Evolutionary conservation across 2,888 invertebrate genomes (phyloP).

Genomic region (Ethmia dodecea): DNA sequence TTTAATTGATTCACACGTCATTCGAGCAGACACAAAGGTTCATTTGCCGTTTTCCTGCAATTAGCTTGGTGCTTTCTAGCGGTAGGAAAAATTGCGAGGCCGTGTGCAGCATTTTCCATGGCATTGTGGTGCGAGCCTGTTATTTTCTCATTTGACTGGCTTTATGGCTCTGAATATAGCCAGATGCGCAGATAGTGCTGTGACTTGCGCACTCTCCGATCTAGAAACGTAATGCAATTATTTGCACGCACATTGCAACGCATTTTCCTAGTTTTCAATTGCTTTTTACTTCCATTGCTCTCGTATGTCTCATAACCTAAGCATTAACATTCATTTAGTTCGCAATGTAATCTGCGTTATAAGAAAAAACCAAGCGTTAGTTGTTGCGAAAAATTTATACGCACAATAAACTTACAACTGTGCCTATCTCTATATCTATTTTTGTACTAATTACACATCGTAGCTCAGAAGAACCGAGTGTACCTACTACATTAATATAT

Average conservation of each 20-base stretch:
- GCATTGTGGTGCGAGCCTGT: slow-evolving; percentile 69
- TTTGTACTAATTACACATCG: too few species aligned
- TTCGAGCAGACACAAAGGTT: slow-evolving; percentile 30
- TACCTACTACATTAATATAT: too few species aligned
- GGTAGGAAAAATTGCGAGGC: slow-evolving; percentile 52
- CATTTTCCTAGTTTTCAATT: slow-evolving; percentile 15
- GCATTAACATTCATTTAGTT: too few species aligned
- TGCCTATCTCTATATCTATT: too few species aligned
- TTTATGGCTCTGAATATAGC: slow-evolving; percentile 57
- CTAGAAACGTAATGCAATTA: slow-evolving; percentile 72
- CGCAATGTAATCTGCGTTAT: too few species aligned
- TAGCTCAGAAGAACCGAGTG: too few species aligned
- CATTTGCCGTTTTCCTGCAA: slow-evolving; percentile 39
- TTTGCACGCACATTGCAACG: slow-evolving; percentile 61
- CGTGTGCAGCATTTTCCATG: slow-evolving; percentile 57
- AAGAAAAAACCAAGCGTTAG: too few species aligned
- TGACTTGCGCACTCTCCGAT: slow-evolving; percentile 55
- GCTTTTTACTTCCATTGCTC: slow-evolving; percentile 12
- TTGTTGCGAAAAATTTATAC: too few species aligned
- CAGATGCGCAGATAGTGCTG: slow-evolving; percentile 61
- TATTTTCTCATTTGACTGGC: slow-evolving; percentile 74
- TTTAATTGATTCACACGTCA: slow-evolving; percentile 26
- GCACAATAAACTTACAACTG: too few species aligned
- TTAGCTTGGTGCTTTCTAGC: slow-evolving; percentile 55
- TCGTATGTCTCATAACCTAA: too few species aligned